A percentile compares a stretch with the other conserved stretches of the same genome.
Conservation (phyloP, 2,113 vertebrate species). For the Pseudopipra pipra region DNA sequence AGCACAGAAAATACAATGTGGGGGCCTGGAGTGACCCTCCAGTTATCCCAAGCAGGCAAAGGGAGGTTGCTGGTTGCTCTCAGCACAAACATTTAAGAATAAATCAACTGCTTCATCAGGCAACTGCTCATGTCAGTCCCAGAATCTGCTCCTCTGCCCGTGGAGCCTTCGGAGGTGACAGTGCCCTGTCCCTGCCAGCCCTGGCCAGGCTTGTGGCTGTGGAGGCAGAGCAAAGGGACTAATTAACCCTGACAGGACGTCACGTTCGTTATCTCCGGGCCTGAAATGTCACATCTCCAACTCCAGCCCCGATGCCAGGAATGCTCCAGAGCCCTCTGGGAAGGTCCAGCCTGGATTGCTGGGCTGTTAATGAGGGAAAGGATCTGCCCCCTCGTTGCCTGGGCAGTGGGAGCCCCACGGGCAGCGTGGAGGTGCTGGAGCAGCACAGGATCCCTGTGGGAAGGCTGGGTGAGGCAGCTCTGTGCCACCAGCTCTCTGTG, state of each 20-base stretch:
- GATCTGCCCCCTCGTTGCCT: fast-evolving
- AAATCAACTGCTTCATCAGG: neutral
- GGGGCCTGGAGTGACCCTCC: neutral
- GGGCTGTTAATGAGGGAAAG: neutral
- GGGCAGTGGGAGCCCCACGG: neutral
- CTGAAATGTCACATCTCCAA: neutral
- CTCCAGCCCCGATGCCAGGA: neutral
- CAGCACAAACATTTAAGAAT: too few relatives aligned
- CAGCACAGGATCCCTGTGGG: neutral
- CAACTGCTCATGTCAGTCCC: neutral
- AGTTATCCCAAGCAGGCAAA: fast-evolving
- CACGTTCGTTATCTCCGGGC: neutral
- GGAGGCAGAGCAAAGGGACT: neutral
- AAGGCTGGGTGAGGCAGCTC: neutral
- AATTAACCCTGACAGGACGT: conserved; percentile 10
- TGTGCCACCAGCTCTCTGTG: neutral
- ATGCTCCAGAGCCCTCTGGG: neutral
- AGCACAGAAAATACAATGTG: neutral
- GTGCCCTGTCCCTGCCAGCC: neutral
- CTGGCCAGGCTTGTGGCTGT: neutral
- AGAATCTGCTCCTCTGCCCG: neutral
- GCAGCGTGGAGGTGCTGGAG: neutral
- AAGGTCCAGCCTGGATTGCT: neutral
- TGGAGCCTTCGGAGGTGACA: neutral
- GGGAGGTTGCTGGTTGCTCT: neutral